phyloP scores from a whole-genome alignment of 1,140 invertebrate species.

The Diorhabda carinulata region DNA sequence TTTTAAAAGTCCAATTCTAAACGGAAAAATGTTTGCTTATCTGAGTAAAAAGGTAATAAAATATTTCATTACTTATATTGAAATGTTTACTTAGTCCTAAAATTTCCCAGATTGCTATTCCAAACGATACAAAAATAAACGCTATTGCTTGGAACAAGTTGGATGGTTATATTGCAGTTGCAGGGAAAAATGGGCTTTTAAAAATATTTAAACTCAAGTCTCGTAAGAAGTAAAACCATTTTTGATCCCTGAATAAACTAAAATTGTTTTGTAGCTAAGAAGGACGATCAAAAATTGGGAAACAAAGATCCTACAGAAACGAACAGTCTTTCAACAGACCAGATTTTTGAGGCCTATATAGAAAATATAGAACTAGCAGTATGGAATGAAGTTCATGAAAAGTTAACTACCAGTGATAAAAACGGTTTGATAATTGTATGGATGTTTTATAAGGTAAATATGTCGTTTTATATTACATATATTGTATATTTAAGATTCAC shows the following conservation, averaged over 20 bases:
- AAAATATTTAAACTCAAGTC: conserved; percentile 93
- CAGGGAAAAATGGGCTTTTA: conserved; percentile 89
- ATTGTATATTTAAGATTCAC: no score
- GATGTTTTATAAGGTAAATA: conserved; percentile 87
- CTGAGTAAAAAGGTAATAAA: conserved; percentile 73
- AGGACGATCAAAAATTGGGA: conserved; percentile 53
- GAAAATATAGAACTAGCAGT: conserved; percentile 81
- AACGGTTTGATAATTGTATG: conserved; percentile 98
- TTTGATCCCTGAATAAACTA: not conserved
- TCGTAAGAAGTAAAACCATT: conserved; percentile 46
- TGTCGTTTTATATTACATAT: not conserved
- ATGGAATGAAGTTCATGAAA: conserved; percentile 96
- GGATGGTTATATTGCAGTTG: conserved; percentile 88
- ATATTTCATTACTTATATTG: conserved; percentile 10
- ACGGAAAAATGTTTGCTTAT: conserved; percentile 70
- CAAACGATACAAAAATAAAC: conserved; percentile 86
- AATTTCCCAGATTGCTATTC: conserved; percentile 80
- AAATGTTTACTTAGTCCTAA: conserved; percentile 8
- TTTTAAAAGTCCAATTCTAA: not conserved
- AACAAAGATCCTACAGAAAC: conserved; percentile 58
- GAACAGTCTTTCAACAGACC: conserved; percentile 91
- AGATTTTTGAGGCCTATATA: conserved; percentile 93
- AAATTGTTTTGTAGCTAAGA: conserved; percentile 43
- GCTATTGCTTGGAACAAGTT: conserved; percentile 93
- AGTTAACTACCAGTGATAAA: conserved; percentile 93